phyloP scores from a whole-genome alignment of 1,140 invertebrate genomes.

The Drosophila willistoni region DNA sequence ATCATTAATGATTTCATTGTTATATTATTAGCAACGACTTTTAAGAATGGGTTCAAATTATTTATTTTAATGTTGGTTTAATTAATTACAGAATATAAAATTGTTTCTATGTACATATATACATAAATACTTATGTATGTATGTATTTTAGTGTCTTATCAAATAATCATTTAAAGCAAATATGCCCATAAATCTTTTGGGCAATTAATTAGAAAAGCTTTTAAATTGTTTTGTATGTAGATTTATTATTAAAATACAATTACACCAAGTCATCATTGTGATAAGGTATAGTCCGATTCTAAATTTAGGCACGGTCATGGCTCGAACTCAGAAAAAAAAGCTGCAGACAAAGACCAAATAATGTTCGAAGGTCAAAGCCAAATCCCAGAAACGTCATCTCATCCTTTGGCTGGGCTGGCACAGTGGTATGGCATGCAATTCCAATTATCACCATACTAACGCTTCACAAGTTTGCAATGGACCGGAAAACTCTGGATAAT shows the following conservation, averaged over 20 bases:
- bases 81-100: neutral
- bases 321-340: neutral
- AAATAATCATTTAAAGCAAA: slow-evolving; percentile 43
- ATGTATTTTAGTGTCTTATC: slow-evolving; percentile 29
- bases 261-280: slow-evolving; percentile 47
- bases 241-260: slow-evolving; percentile 36
- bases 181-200: slow-evolving; percentile 66
- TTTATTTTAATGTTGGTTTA: too few relatives aligned
- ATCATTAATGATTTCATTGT: too few relatives aligned
- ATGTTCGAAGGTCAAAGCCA: neutral
- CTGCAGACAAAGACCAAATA: neutral
- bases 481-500: slow-evolving; percentile 5
- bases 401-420: neutral
- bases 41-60: too few relatives aligned
- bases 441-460: neutral
- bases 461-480: neutral
- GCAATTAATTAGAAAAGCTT: slow-evolving; percentile 73
- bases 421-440: neutral
- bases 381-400: neutral
- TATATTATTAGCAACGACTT: too few relatives aligned
- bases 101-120: neutral
- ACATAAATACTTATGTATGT: too few relatives aligned
- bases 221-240: slow-evolving; percentile 33
- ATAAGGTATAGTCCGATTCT: slow-evolving; percentile 28
- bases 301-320: neutral